These are phyloP conservation scores for Calliopsis andreniformis DNA, from an alignment of 1,140 invertebrate species.

Conservation along the genomic window DNA sequence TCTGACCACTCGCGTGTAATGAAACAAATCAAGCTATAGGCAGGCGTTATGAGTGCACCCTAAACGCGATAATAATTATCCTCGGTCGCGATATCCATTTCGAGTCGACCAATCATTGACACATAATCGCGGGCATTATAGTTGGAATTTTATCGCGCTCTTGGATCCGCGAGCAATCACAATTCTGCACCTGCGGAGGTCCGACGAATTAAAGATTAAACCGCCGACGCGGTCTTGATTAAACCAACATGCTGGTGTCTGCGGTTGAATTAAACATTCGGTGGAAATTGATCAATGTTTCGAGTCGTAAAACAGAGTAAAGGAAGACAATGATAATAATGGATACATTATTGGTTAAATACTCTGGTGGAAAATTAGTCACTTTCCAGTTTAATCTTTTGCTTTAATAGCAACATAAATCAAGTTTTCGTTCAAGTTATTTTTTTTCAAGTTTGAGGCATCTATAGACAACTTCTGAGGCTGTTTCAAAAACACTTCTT, in stretches of 20 bases:
- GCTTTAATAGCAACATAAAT: too few relatives aligned
- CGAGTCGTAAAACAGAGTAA: neutral
- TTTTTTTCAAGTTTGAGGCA: too few relatives aligned
- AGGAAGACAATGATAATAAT: neutral
- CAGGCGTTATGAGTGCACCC: neutral
- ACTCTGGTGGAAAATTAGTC: too few relatives aligned
- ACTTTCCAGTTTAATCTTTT: too few relatives aligned
- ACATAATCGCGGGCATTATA: conserved; percentile 27
- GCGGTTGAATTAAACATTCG: conserved; percentile 13
- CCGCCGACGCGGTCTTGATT: conserved; percentile 5
- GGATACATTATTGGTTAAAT: neutral
- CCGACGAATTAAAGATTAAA: conserved; percentile 2
- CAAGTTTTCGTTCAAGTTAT: too few relatives aligned
- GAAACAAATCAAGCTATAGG: conserved; percentile 21
- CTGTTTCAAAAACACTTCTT: too few relatives aligned
- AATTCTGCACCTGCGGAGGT: neutral
- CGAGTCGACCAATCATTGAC: conserved; percentile 6
- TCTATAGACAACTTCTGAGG: too few relatives aligned
- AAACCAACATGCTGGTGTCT: neutral
- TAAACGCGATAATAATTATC: conserved; percentile 37
- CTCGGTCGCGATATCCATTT: conserved; percentile 15
- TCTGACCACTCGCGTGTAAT: neutral
- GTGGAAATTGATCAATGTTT: neutral
- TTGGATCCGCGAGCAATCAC: conserved; percentile 1
- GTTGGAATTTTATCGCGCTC: conserved; percentile 13